Evolutionary conservation across 1,140 invertebrate species (phyloP), one percentile per base, ranked within the genome.

Genomic region (Aphelenchoides fujianensis): DNA sequence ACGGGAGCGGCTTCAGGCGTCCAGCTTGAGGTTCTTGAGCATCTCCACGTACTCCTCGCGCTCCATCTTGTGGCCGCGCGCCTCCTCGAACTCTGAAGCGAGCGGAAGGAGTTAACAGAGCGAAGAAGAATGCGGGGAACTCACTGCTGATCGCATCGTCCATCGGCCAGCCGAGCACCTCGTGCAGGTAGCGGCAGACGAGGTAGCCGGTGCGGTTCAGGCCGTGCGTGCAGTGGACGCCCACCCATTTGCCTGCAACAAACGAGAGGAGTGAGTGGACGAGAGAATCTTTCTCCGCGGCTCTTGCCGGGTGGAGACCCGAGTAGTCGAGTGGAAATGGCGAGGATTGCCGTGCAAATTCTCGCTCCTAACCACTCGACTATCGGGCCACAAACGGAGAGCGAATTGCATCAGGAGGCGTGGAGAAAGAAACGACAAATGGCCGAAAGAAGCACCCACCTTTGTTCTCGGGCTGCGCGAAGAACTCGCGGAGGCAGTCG

Each of bases 211-310:
- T 92, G 68, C 92, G 88, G 84, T 95, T 94, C 2, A 94, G 86
- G 7, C 92, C 92, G 83, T 94, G 92, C 0, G 92, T 94, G 84
- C 92, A 94, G 82, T 94, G 92, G 27, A 94, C 90, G 41, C 91
- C 92, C 76, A 94, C 88, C 16, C 72, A 23, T 35, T 74, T 73
- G 23, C 74, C 71, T 73, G 31, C 32, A 72, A 68, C 30, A n/a
- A 57, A n/a, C n/a, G n/a, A 1, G 30, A 16, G n/a, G 3, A 2
- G 52, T 23, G 19, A 53, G 1, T 23, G 2, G 27, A 53, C 52
- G 27, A n/a, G 41, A n/a, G n/a, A 48, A 48, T 48, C 12, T n/a
- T 48, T 48, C 12, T 9, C 5, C 31, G 12, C 41, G n/a, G n/a
- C 12, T n/a, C 12, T 12, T 12, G n/a, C n/a, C 12, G 12, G 41